Evolutionary conservation across 2,113 vertebrate genomes (phyloP).

Genomic region (Sarotherodon lohbergeri): DNA sequence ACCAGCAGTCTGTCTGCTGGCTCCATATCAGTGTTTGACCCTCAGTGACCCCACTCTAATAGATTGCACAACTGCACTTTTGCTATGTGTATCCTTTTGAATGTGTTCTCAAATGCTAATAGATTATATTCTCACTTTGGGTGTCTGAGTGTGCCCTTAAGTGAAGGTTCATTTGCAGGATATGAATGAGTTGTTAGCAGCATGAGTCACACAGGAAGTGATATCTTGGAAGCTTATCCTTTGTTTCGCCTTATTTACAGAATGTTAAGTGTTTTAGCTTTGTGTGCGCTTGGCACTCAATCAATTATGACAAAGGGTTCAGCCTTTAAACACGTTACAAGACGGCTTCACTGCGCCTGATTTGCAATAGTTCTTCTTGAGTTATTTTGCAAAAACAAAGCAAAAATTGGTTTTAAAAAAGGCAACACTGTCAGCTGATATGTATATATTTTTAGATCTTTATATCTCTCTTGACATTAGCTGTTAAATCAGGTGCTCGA

Average conservation of each 20-base stretch:
- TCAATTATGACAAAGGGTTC: neutral
- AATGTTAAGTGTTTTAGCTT: neutral
- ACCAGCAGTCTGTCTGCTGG: conserved; percentile 52
- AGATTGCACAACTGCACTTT: conserved; percentile 38
- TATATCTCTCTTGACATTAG: neutral
- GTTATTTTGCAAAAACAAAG: neutral
- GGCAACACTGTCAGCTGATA: neutral
- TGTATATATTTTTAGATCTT: neutral
- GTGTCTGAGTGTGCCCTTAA: neutral
- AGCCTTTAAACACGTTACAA: neutral
- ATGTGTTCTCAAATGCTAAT: neutral
- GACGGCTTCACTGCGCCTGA: neutral
- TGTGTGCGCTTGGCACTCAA: neutral
- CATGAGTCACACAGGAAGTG: neutral
- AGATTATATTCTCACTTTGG: neutral
- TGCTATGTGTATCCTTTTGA: neutral
- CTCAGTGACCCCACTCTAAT: conserved; percentile 38
- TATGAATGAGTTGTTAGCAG: conserved; percentile 16
- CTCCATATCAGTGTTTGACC: conserved; percentile 41
- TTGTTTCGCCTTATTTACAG: neutral
- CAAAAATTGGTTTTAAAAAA: neutral
- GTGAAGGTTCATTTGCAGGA: neutral
- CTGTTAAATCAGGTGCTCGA: neutral
- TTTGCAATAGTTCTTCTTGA: neutral
- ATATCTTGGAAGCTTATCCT: neutral